These are phyloP conservation scores for Philopotamus ludificatus DNA, from an alignment of 1,140 invertebrate species.

Conservation along the genomic window DNA sequence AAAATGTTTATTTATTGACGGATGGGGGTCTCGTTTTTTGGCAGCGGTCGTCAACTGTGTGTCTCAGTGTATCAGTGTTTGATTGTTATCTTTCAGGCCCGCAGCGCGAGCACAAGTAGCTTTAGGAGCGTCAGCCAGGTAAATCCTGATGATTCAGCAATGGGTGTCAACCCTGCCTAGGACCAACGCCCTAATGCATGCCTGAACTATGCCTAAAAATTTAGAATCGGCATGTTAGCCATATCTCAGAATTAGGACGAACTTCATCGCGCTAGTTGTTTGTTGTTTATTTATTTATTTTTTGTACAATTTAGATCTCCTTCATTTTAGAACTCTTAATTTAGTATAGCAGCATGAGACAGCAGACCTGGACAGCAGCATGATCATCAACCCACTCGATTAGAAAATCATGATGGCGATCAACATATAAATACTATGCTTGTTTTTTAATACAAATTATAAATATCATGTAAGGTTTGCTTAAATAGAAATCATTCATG, in stretches of 20 bases:
- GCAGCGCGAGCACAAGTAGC: slow-evolving; percentile 81
- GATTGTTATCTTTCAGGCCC: slow-evolving; percentile 69
- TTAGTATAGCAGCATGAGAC: slow-evolving; percentile 27
- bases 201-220: neutral
- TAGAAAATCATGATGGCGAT: too few relatives aligned
- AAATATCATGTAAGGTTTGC: too few relatives aligned
- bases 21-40: slow-evolving; percentile 6
- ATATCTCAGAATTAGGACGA: too few relatives aligned
- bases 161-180: slow-evolving; percentile 12
- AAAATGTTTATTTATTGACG: too few relatives aligned
- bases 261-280: neutral
- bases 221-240: too few relatives aligned
- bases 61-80: slow-evolving; percentile 57
- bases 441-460: too few relatives aligned
- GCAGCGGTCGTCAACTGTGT: slow-evolving; percentile 45
- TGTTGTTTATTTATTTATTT: neutral
- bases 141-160: slow-evolving; percentile 47
- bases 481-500: too few relatives aligned
- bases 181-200: slow-evolving; percentile 22
- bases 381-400: slow-evolving; percentile 18
- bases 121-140: slow-evolving; percentile 84
- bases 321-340: slow-evolving; percentile 21
- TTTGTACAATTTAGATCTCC: slow-evolving; percentile 16
- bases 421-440: too few relatives aligned
- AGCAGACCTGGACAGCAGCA: slow-evolving; percentile 27